phyloP scores from a whole-genome alignment of 2,113 vertebrate genomes.

The Tympanuchus pallidicinctus region DNA sequence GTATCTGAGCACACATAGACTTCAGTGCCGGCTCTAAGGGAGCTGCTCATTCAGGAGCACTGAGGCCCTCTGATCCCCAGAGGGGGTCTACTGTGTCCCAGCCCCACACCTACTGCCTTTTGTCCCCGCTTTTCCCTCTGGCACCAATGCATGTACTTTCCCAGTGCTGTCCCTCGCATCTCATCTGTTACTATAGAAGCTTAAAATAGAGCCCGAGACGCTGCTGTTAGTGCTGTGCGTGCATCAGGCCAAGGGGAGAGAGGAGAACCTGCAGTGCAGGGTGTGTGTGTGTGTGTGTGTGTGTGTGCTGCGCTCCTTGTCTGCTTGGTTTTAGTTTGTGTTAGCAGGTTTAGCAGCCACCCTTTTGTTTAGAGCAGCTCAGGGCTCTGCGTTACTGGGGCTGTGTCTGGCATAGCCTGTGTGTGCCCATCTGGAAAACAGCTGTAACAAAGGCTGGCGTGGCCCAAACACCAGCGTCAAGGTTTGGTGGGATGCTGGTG shows the following conservation, averaged over 20 bases:
- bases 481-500: neutral
- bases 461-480: neutral
- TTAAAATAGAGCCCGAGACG: fast-evolving
- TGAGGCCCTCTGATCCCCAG: neutral
- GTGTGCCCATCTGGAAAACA: constrained; percentile 49
- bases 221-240: fast-evolving
- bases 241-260: neutral
- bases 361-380: constrained; percentile 56
- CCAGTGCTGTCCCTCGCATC: fast-evolving
- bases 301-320: neutral
- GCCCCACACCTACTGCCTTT: neutral
- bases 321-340: constrained; percentile 4
- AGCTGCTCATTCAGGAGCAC: neutral
- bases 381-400: constrained; percentile 34
- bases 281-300: neutral
- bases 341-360: constrained; percentile 32
- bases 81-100: neutral
- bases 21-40: neutral
- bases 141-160: neutral
- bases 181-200: fast-evolving
- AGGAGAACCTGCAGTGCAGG: fast-evolving
- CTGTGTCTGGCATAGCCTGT: neutral
- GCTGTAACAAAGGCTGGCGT: constrained; percentile 39
- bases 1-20: fast-evolving
- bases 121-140: neutral